Evolutionary conservation across 2,888 invertebrate species (phyloP), one percentile per base, ranked within the genome.

Genomic region (Nemapogon koenigi): DNA sequence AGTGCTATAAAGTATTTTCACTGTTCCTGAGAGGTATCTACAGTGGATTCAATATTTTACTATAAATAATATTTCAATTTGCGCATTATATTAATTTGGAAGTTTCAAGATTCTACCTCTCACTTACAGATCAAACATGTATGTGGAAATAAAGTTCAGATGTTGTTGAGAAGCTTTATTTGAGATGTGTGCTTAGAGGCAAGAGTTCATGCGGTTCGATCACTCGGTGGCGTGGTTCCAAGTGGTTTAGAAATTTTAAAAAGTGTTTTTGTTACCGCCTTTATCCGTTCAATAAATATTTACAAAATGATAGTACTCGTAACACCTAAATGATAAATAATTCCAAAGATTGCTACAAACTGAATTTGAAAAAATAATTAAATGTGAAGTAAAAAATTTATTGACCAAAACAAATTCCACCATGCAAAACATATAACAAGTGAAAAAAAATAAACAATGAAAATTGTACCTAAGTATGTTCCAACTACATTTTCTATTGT

Each of bases 161-260:
- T 72, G 72, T 73, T n/a, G 65, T 69, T 66, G 72, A 73, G 68
- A 76, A 78, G 76, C 76, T 76, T 73, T 70, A 59, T 62, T 75
- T 76, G 75, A 73, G 68, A 72, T 78, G 75, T 75, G 73, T 71
- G 71, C 73, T 72, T 68, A n/a, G 73, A 73, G 73, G 72, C 72
- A 72, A 66, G 66, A 71, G 68, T 67, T 67, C 76, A 76, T 76
- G 75, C 76, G 75, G 60, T 66, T 75, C 73, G 62, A 71, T 78
- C 76, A 78, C 78, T 76, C 78, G 78, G 78, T 78, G 78, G 78
- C 78, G 76, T 79, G 79, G 76, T 73, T 66, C 65, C 61, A 65
- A 66, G 38, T 41, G 44, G 38, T 32, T 35, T 18, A 14, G 15
- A 18, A 31, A 31, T 8, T 31, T 31, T 6, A 6, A 11, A 28